Conservation (phyloP, 2,113 vertebrate species). For the Pedionomus torquatus region DNA sequence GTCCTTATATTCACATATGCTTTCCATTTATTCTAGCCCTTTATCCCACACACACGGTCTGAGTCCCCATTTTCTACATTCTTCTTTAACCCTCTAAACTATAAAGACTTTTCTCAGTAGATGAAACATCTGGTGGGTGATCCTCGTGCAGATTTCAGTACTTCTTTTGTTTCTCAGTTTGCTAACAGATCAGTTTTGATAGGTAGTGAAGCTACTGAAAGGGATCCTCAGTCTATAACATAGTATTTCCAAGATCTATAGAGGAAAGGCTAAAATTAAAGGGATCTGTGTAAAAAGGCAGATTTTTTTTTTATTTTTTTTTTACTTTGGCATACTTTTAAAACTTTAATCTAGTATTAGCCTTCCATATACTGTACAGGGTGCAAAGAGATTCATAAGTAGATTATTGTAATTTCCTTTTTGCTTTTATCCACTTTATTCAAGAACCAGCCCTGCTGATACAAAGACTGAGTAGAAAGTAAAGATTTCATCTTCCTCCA, state of each 20-base stretch:
- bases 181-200: not conserved
- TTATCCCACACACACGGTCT: rapidly evolving
- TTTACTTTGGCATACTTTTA: not conserved
- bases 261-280: not conserved
- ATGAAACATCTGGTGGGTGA: constrained; percentile 29
- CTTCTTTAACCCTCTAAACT: constrained; percentile 17
- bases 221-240: not conserved
- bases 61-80: not conserved
- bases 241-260: not conserved
- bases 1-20: not conserved
- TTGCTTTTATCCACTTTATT: not conserved
- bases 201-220: not conserved
- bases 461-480: not conserved
- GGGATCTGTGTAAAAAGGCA: not conserved
- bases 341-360: not conserved
- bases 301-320: rapidly evolving
- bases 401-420: not conserved
- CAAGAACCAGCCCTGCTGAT: not conserved
- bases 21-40: constrained; percentile 34
- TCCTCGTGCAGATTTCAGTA: not conserved
- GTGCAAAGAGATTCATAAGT: not conserved
- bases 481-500: not conserved
- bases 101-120: not conserved
- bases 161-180: not conserved
- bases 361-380: not conserved